Percentiles rank a stretch among this genome's conserved stretches.
phyloP scores from a whole-genome alignment of 1,140 invertebrate genomes.

The Drosophila kanapiae region DNA sequence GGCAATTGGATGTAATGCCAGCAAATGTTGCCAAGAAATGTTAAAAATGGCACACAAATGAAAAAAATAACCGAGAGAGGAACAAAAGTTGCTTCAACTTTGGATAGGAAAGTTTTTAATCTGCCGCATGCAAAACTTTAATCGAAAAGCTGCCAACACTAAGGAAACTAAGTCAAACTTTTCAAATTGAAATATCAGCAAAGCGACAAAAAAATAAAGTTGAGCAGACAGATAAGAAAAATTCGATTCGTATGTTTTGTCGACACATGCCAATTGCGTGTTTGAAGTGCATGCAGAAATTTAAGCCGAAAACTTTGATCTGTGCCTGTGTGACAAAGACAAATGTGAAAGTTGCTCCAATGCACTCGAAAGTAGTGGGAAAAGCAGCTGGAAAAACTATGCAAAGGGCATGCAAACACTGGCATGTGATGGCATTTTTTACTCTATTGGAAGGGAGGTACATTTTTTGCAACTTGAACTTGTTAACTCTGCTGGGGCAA shows the following conservation, averaged over 20 bases:
- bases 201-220: constrained; percentile 1
- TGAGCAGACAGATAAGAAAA: constrained; percentile 21
- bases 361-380: constrained; percentile 29
- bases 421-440: constrained; percentile 29
- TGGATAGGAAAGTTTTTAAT: constrained; percentile 59
- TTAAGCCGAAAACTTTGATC: constrained; percentile 69
- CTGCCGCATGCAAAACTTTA: constrained; percentile 63
- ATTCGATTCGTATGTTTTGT: constrained; percentile 58
- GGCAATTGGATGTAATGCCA: constrained; percentile 28
- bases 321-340: constrained; percentile 45
- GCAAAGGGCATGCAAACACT: constrained; percentile 56
- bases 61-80: constrained; percentile 7
- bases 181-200: constrained; percentile 66
- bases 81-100: constrained; percentile 30
- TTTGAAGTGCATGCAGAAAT: constrained; percentile 62
- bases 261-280: constrained; percentile 63
- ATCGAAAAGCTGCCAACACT: constrained; percentile 55
- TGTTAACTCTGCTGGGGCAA: constrained; percentile 27
- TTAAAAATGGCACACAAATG: constrained; percentile 26
- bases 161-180: constrained; percentile 65
- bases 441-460: not conserved
- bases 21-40: constrained; percentile 47
- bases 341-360: constrained; percentile 56
- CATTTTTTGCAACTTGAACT: constrained; percentile 36
- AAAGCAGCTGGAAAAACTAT: constrained; percentile 48